phyloP scores from a whole-genome alignment of 2,797 vertebrate genomes.

The Peromyscus attwateri region DNA sequence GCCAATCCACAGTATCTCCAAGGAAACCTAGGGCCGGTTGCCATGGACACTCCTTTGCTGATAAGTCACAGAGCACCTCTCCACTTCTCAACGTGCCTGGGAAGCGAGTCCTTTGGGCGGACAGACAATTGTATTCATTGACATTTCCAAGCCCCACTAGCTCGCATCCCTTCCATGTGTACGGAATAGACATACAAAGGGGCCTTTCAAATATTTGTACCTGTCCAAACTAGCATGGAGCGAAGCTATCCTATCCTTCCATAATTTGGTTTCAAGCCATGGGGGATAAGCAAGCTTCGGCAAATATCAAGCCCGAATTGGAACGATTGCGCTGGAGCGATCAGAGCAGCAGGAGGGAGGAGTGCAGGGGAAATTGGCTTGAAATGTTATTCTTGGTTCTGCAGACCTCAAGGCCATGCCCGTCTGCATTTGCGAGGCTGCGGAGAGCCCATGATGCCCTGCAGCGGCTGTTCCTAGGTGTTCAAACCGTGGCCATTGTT shows the following conservation, averaged over 20 bases:
- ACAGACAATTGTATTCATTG: slow-evolving; percentile 59
- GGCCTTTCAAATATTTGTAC: slow-evolving; percentile 47
- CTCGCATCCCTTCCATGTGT: background rate
- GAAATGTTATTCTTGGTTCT: background rate
- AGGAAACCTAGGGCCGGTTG: slow-evolving; percentile 78
- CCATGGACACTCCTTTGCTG: slow-evolving; percentile 80
- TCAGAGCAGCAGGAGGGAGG: background rate
- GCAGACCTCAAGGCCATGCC: no score
- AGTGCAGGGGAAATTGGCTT: background rate
- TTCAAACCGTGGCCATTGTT: background rate
- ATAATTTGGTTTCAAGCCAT: background rate
- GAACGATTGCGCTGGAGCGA: background rate
- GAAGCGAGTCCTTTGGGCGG: slow-evolving; percentile 47
- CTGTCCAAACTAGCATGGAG: background rate
- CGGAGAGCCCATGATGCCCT: background rate
- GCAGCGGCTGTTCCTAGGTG: background rate
- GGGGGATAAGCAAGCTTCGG: slow-evolving; percentile 10
- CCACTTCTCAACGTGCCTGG: slow-evolving; percentile 52
- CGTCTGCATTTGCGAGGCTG: background rate
- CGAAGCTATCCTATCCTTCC: background rate
- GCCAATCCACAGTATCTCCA: slow-evolving; percentile 74
- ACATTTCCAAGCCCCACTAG: slow-evolving; percentile 53
- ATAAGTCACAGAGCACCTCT: slow-evolving; percentile 63
- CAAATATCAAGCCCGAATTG: slow-evolving; percentile 18
- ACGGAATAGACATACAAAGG: background rate